phyloP scores from a whole-genome alignment of 2,888 invertebrate species.

The Macrosoma leucophasiata region DNA sequence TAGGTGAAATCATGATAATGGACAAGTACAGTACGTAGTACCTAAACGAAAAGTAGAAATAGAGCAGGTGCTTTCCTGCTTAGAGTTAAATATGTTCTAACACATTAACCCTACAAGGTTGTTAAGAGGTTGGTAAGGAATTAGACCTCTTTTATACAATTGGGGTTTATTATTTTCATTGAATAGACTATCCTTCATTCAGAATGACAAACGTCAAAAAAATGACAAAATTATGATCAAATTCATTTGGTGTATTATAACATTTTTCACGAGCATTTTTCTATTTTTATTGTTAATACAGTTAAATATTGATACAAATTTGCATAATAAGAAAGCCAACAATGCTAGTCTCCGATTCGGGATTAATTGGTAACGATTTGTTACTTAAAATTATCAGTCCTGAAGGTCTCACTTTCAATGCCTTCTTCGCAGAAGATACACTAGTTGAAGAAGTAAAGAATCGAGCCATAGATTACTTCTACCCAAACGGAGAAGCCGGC shows the following conservation, averaged over 20 bases:
- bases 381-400: slow-evolving; percentile 58
- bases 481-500: slow-evolving; percentile 55
- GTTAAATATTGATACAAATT: slow-evolving; percentile 24
- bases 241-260: slow-evolving; percentile 37
- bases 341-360: slow-evolving; percentile 57
- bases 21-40: too few species aligned
- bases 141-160: too few species aligned
- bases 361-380: slow-evolving; percentile 41
- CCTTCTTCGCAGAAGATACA: slow-evolving; percentile 53
- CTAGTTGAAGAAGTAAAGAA: slow-evolving; percentile 62
- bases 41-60: too few species aligned
- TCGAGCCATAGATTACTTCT: slow-evolving; percentile 55
- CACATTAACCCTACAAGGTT: too few species aligned
- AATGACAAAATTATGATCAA: slow-evolving; percentile 42
- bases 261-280: slow-evolving; percentile 43
- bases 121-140: too few species aligned
- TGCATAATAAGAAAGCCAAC: slow-evolving; percentile 16
- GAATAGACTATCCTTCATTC: too few species aligned
- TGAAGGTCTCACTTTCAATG: slow-evolving; percentile 52
- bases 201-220: slow-evolving; percentile 16
- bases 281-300: slow-evolving; percentile 36
- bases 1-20: too few species aligned
- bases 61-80: too few species aligned
- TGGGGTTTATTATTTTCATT: too few species aligned
- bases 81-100: too few species aligned